These are phyloP conservation scores for Onchidella celtica DNA, from an alignment of 2,888 invertebrate genomes.

Conservation along the genomic window DNA sequence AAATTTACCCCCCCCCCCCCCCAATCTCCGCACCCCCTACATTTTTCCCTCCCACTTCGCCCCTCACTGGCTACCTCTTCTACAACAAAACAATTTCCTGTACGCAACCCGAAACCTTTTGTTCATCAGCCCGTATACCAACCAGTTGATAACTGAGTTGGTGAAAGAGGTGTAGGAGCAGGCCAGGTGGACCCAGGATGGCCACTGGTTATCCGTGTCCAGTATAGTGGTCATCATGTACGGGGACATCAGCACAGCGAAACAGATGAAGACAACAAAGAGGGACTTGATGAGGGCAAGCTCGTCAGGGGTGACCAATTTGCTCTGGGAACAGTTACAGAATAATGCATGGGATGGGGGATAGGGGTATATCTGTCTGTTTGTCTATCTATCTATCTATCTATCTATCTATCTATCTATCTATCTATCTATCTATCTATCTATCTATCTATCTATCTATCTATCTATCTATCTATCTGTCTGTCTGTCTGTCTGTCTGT, in stretches of 20 bases:
- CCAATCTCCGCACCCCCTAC: no score
- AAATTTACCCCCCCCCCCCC: no score
- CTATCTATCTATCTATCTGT: not conserved
- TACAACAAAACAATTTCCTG: conserved; percentile 17
- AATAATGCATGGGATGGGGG: no score
- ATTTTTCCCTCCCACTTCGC: conserved; percentile 6
- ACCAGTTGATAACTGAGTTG: conserved; percentile 48
- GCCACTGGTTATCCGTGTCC: conserved; percentile 38
- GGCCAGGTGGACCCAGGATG: conserved; percentile 35
- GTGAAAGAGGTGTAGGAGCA: conserved; percentile 38
- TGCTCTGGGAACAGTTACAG: not conserved
- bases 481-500: not conserved
- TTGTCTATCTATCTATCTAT: not conserved
- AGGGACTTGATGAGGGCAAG: conserved; percentile 34
- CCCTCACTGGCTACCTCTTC: not conserved
- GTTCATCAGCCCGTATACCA: conserved; percentile 48
- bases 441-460: not conserved
- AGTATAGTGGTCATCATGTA: conserved; percentile 33
- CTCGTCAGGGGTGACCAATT: conserved; percentile 21
- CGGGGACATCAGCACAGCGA: conserved; percentile 37
- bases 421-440: not conserved
- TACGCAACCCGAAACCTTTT: conserved; percentile 29
- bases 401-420: not conserved
- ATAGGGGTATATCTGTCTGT: not conserved
- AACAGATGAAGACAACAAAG: conserved; percentile 37